Conservation (phyloP, 2,888 invertebrate genomes). For the Hydropsyche betteni region DNA sequence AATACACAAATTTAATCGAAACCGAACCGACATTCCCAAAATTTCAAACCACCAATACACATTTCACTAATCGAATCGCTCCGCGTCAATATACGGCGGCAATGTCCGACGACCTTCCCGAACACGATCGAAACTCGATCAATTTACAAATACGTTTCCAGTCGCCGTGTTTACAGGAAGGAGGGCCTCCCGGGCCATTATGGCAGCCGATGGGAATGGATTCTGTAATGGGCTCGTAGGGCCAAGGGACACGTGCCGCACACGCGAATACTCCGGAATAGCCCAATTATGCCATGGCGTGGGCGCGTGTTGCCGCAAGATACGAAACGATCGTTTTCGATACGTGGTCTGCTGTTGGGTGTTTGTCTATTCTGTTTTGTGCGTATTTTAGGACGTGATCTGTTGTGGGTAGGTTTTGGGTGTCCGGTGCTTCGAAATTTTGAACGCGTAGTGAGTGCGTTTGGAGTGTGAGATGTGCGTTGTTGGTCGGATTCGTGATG, state of each 20-base stretch:
- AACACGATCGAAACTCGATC: slow-evolving; percentile 26
- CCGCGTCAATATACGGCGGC: background rate
- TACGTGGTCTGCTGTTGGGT: too few relatives aligned
- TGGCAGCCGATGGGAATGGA: slow-evolving; percentile 46
- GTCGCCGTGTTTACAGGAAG: slow-evolving; percentile 38
- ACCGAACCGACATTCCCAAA: background rate
- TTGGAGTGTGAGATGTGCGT: too few relatives aligned
- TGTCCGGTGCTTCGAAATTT: too few relatives aligned
- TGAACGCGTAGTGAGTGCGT: too few relatives aligned
- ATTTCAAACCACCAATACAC: too few relatives aligned
- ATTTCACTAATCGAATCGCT: too few relatives aligned
- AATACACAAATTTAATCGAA: too few relatives aligned
- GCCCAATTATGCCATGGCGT: slow-evolving; percentile 47
- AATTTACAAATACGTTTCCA: slow-evolving; percentile 39
- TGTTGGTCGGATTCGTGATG: too few relatives aligned
- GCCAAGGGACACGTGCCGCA: slow-evolving; percentile 46
- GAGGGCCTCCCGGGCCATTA: slow-evolving; percentile 41
- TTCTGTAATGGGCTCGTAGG: slow-evolving; percentile 44
- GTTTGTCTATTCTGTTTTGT: too few relatives aligned
- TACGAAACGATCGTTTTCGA: slow-evolving; percentile 16
- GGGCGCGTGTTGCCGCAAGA: slow-evolving; percentile 43
- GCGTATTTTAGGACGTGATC: too few relatives aligned
- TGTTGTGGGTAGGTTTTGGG: too few relatives aligned
- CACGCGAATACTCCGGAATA: slow-evolving; percentile 50
- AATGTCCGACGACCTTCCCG: slow-evolving; percentile 13